Evolutionary conservation across 2,888 invertebrate genomes (phyloP).

Genomic region (Tineola bisselliella): DNA sequence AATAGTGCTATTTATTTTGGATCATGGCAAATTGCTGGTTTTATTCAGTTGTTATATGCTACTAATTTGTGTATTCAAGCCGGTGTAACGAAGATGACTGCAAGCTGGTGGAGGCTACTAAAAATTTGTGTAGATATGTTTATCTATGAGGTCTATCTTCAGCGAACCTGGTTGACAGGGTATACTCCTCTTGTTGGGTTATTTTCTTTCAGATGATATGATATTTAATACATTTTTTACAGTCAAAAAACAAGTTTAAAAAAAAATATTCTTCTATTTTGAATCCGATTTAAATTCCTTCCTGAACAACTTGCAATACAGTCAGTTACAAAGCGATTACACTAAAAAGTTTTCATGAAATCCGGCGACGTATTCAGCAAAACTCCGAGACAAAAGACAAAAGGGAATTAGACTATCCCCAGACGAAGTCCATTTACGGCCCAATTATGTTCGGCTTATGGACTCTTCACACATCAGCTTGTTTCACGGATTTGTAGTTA

Average conservation of each 20-base stretch:
- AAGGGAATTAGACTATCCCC: slow-evolving; percentile 1
- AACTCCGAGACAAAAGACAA: background rate
- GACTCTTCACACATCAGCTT: background rate
- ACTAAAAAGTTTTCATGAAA: background rate
- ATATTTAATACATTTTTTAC: too few species aligned
- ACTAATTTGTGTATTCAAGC: background rate
- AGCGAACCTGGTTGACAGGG: too few species aligned
- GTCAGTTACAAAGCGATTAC: background rate
- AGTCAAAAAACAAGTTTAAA: too few species aligned
- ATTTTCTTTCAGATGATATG: too few species aligned
- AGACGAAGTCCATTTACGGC: background rate
- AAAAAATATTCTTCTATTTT: too few species aligned
- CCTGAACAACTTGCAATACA: background rate
- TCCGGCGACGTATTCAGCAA: background rate
- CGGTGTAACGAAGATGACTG: background rate
- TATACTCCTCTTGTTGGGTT: too few species aligned
- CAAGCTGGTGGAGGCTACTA: too few species aligned
- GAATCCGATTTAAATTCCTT: background rate
- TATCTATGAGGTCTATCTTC: too few species aligned
- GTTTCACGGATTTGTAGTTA: background rate
- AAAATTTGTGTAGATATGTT: too few species aligned
- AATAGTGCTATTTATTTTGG: background rate
- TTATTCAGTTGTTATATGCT: background rate
- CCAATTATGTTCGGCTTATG: slow-evolving; percentile 2
- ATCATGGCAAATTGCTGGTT: background rate